Evolutionary conservation across 2,113 vertebrate species (phyloP), one percentile per base, ranked within the genome.

Genomic region (Lepus europaeus): DNA sequence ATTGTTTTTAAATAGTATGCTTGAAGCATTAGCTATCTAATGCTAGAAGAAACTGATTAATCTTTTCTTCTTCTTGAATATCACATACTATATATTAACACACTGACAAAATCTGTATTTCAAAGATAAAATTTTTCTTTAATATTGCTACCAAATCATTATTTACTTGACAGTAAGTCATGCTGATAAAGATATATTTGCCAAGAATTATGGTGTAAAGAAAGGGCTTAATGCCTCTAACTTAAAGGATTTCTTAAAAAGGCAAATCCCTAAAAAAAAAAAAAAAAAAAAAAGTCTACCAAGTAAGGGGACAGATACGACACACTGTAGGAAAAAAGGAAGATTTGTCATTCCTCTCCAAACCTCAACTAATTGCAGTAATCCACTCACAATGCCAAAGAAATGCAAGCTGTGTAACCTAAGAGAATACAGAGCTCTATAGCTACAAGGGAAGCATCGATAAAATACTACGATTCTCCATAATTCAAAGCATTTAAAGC

Each of bases 401-500:
- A 93, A 96, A 96, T 80, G 74, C 36, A 93, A 87, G 59, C 22
- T 3, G 5, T 3, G 49, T 59, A 61, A 68, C 63, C 87, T 29
- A 68, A 76, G 91, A 96, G 78, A 6, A 39, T 11, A 86, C 2
- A 80, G 31, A 93, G 91, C 92, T 56, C 22, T 0, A 68, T 2
- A 70, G 53, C 93, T 45, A 68, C 39, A 79, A 56, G 25, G 87
- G 66, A 96, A 91, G 82, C 91, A 80, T 77, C 17, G 0, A 95
- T 56, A 88, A 95, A 89, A 51, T 0, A 16, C 9, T 84, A 22
- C 0, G 11, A 77, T 19, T 56, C 89, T 45, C 31, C 88, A 83
- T 95, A 97, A 93, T 76, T 92, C 8, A 39, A 90, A 90, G 90
- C 93, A 51, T 45, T 36, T 95, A 85, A 92, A 90, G 49, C 29